A percentile compares a stretch with the other conserved stretches of the same genome.
These are phyloP conservation scores for Sebastes vulpes DNA, from an alignment of 2,797 vertebrate genomes.

Conservation along the genomic window DNA sequence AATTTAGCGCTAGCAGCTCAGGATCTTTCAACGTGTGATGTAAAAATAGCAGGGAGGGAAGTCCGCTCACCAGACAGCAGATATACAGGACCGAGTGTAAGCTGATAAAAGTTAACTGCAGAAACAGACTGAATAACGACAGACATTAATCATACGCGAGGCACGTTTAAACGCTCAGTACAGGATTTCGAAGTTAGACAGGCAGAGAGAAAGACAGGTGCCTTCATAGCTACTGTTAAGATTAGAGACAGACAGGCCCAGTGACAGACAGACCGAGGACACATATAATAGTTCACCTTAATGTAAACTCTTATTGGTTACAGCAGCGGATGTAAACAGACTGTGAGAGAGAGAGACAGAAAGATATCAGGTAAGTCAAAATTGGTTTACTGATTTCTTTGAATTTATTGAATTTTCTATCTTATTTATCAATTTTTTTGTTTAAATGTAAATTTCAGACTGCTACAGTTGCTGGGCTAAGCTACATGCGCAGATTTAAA, in stretches of 20 bases:
- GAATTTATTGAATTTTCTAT: background rate
- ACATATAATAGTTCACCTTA: background rate
- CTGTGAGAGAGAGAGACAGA: slow-evolving; percentile 11
- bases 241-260: background rate
- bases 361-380: slow-evolving; percentile 37
- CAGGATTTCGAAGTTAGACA: background rate
- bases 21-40: slow-evolving; percentile 30
- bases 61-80: slow-evolving; percentile 17
- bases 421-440: background rate
- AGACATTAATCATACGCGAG: background rate
- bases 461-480: background rate
- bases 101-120: slow-evolving; percentile 7
- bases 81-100: slow-evolving; percentile 1
- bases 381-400: background rate
- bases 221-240: background rate
- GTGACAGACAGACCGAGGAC: background rate
- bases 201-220: background rate
- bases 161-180: too few relatives aligned
- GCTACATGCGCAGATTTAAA: too few relatives aligned
- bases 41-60: slow-evolving; percentile 72
- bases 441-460: background rate
- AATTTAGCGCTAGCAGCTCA: slow-evolving; percentile 65
- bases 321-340: slow-evolving; percentile 21
- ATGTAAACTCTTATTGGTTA: background rate
- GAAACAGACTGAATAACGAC: background rate